Evolutionary conservation across 2,888 invertebrate genomes (phyloP), one percentile per base, ranked within the genome.

Genomic region (Lithophane semibrunnea): DNA sequence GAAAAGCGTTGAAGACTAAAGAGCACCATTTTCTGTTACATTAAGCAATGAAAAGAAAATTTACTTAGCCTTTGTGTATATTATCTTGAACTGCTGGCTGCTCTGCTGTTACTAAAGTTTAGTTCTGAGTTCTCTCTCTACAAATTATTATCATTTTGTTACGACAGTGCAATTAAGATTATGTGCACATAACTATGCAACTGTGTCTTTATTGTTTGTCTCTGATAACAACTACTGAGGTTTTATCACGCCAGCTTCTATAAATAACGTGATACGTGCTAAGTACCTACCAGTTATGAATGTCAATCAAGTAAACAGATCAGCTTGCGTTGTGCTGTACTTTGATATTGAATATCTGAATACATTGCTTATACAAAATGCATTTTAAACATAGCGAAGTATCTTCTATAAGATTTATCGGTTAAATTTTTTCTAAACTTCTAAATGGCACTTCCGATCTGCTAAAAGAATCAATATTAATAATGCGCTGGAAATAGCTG

Each of bases 211-310:
- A 93, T 94, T 95, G 94, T 94, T 93, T 93, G 92, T 92, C 89
- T 90, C 86, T 92, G 95, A 95, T 95, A 95, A 95, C 90, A 86
- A 90, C 89, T 88, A 88, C 89, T 89, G 90, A 80, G 87, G 90
- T 90, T 90, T 93, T 95, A 95, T 95, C 95, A 93, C 73, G 90
- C 88, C 90, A 91, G 89, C 79, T 85, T 89, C 93, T 94, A 94
- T 94, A 92, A 92, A 94, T 94, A 94, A 88, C 84, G 82, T 78
- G 71, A 79, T 80, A 85, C 56, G 74, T 77, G 63, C 47, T 81
- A 69, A 73, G 77, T 84, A 85, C 63, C 37, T 81, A 79, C 58
- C 77, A 65, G 66, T 64, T 80, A 84, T 64, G 77, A 80, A 86
- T 82, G 79, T 79, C 82, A 81, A 86, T 82, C 69, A 79, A 81